Conservation (phyloP, 1,140 invertebrate genomes). For the Pachypsylla venusta region DNA sequence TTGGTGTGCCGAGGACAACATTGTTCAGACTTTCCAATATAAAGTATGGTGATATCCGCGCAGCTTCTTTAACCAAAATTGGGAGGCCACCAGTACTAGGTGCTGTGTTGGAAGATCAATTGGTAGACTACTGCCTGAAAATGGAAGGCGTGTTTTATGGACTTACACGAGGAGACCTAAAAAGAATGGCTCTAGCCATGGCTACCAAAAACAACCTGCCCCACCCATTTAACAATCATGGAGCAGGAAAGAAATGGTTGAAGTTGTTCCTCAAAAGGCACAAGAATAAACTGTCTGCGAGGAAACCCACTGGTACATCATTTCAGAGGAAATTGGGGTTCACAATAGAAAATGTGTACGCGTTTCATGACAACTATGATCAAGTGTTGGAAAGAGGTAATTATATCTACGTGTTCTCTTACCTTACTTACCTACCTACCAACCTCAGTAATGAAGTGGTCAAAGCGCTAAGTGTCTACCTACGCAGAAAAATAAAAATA, state of each 20-base stretch:
- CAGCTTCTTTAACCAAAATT: background rate
- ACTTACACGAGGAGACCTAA: background rate
- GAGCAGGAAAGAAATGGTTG: slow-evolving; percentile 12
- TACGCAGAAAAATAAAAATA: too few species aligned
- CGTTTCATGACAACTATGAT: slow-evolving; percentile 6
- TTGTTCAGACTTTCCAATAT: slow-evolving; percentile 8
- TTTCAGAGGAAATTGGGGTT: slow-evolving; percentile 9
- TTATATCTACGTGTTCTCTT: too few species aligned
- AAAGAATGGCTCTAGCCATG: background rate
- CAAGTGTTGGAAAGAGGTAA: background rate
- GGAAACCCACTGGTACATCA: slow-evolving; percentile 14
- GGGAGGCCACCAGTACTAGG: slow-evolving; percentile 10
- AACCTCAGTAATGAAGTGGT: too few species aligned
- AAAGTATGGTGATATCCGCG: background rate
- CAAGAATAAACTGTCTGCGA: slow-evolving; percentile 8
- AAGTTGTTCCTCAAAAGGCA: slow-evolving; percentile 12
- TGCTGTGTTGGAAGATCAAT: background rate
- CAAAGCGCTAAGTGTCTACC: too few species aligned
- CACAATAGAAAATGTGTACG: slow-evolving; percentile 1
- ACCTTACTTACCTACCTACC: too few species aligned
- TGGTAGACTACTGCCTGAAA: background rate
- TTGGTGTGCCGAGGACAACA: slow-evolving; percentile 23
- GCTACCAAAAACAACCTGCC: slow-evolving; percentile 5
- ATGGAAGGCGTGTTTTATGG: background rate
- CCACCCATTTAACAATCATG: slow-evolving; percentile 13